Conservation (phyloP, 2,797 vertebrate species). For the Adelosebastes latens region DNA sequence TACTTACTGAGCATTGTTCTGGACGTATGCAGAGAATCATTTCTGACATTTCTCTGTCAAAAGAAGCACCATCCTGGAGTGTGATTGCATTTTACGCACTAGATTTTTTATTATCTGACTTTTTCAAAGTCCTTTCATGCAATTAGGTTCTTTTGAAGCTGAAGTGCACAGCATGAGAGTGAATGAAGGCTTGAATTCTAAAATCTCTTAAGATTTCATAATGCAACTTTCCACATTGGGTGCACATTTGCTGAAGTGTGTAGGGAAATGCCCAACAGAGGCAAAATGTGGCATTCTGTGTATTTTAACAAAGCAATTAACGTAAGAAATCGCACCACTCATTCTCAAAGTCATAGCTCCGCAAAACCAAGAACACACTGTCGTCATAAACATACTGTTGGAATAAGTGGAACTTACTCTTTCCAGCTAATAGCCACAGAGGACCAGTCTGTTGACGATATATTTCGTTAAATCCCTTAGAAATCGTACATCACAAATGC, state of each 20-base stretch:
- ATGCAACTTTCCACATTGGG: neutral
- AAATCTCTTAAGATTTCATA: neutral
- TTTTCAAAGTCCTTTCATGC: slow-evolving; percentile 7
- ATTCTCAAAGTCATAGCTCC: neutral
- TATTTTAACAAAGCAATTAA: neutral
- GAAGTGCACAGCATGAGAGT: neutral
- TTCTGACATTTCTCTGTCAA: slow-evolving; percentile 6
- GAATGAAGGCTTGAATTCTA: neutral
- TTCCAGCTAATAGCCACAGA: neutral
- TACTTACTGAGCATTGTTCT: neutral
- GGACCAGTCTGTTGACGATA: neutral
- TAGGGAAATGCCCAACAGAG: neutral
- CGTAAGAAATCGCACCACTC: neutral
- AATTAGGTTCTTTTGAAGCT: slow-evolving; percentile 10
- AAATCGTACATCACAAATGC: neutral
- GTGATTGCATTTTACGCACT: slow-evolving; percentile 1
- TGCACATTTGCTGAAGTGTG: neutral
- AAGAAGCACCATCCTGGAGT: neutral
- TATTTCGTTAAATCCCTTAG: neutral
- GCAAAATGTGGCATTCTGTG: neutral
- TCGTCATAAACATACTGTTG: neutral
- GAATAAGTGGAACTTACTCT: neutral
- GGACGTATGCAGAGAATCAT: neutral
- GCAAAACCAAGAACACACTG: neutral
- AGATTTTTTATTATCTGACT: neutral